phyloP scores from a whole-genome alignment of 2,888 invertebrate genomes.

The Phania funesta region DNA sequence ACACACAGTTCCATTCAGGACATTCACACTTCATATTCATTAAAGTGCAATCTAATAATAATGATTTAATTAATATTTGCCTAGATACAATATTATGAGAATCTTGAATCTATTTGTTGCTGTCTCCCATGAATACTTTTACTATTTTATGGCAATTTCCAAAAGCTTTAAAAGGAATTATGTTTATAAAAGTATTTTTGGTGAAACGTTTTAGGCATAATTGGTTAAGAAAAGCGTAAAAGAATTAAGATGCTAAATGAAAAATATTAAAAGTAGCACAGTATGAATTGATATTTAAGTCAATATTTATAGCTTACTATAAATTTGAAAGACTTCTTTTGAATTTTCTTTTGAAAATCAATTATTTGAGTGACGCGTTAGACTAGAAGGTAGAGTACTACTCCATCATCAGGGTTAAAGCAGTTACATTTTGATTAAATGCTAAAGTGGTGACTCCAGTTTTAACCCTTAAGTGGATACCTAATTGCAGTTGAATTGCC shows the following conservation, averaged over 20 bases:
- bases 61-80: background rate
- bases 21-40: background rate
- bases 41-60: background rate
- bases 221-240: constrained; percentile 61
- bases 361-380: too few relatives aligned
- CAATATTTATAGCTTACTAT: constrained; percentile 19
- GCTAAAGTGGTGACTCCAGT: too few relatives aligned
- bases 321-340: background rate
- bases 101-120: background rate
- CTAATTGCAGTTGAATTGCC: too few relatives aligned
- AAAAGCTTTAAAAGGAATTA: constrained; percentile 43
- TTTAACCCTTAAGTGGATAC: too few relatives aligned
- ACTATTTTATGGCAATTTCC: background rate
- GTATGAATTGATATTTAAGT: constrained; percentile 61
- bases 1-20: constrained; percentile 35
- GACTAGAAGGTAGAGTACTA: too few relatives aligned
- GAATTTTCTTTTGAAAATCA: too few relatives aligned
- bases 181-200: background rate
- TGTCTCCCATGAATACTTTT: background rate
- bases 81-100: background rate
- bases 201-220: constrained; percentile 31
- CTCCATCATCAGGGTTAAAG: too few relatives aligned
- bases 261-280: background rate
- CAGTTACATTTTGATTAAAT: too few relatives aligned
- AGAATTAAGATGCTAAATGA: constrained; percentile 8